Percentiles rank a stretch among this genome's conserved stretches.
Evolutionary conservation across 2,888 invertebrate species (phyloP).

Genomic region (Cybosia mesomella): DNA sequence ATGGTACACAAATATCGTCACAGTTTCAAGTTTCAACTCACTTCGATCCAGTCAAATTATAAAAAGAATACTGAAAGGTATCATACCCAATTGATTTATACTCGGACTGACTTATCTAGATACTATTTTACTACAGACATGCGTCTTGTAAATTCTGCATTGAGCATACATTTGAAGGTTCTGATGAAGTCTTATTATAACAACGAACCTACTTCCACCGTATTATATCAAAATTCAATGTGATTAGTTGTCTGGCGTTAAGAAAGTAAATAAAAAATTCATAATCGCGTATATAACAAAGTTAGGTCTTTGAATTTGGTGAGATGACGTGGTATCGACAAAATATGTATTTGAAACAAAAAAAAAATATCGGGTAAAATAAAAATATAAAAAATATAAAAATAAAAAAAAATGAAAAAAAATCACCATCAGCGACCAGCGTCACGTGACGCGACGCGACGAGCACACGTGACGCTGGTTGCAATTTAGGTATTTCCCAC

Average conservation of each 20-base stretch:
- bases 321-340: too few species aligned
- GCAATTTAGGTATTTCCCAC: too few species aligned
- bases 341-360: too few species aligned
- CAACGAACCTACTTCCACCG: neutral
- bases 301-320: too few species aligned
- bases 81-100: constrained; percentile 9
- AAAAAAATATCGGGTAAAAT: too few species aligned
- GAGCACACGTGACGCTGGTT: too few species aligned
- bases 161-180: neutral
- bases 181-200: neutral
- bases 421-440: too few species aligned
- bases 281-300: too few species aligned
- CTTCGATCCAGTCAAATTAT: constrained; percentile 41
- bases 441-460: too few species aligned
- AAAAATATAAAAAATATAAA: too few species aligned
- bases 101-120: constrained; percentile 6
- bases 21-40: constrained; percentile 49
- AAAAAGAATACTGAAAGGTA: constrained; percentile 51
- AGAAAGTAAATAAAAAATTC: neutral
- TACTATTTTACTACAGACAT: neutral
- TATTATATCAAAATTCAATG: neutral
- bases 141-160: neutral
- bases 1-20: constrained; percentile 48
- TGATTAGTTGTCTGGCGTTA: neutral
- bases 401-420: too few species aligned